Evolutionary conservation across 2,113 vertebrate genomes (phyloP), one percentile per base, ranked within the genome.

Genomic region (Phycodurus eques): DNA sequence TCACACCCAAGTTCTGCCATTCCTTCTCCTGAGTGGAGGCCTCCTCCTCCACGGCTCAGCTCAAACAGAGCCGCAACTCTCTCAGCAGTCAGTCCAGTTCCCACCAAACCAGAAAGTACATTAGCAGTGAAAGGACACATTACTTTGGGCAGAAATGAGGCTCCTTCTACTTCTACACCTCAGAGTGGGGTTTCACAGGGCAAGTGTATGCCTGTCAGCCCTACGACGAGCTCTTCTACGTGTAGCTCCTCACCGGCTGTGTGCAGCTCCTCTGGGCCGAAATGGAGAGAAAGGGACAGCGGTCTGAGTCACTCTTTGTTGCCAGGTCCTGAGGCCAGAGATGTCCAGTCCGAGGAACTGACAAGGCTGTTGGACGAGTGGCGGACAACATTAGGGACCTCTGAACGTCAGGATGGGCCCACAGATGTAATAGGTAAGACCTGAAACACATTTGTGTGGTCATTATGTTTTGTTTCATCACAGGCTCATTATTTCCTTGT

Each of bases 281-380:
- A 22, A 56, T 85, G 82, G 73, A 80, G 56, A 15, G 90, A 91
- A 47, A 79, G 75, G 79, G 89, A 90, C 82, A 86, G 84, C 20
- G 85, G 85, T 42, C 80, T 83, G 51, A 79, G 82, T 76, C 84
- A 72, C 49, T 84, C 88, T 49, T 67, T 79, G 22, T 71, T 56
- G 0, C 67, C 47, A 0, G 17, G 35, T 69, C 72, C 44, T 0
- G 71, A 78, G 59, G 0, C 46, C 9, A 74, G 35, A 57, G 80
- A 79, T 22, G 60, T 61, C 22, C 79, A 70, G 22, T 46, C 53
- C 17, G 75, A 88, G 67, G 88, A 90, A 33, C 61, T 91, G 42
- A 61, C 79, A 62, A 85, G 73, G n/a, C 84, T 93, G 49, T 71
- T 92, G 72, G 83, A 88, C 47, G 88, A 93, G 78, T 92, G 87